Evolutionary conservation across 2,888 invertebrate genomes (phyloP).

Genomic region (Cosmia pyralina): DNA sequence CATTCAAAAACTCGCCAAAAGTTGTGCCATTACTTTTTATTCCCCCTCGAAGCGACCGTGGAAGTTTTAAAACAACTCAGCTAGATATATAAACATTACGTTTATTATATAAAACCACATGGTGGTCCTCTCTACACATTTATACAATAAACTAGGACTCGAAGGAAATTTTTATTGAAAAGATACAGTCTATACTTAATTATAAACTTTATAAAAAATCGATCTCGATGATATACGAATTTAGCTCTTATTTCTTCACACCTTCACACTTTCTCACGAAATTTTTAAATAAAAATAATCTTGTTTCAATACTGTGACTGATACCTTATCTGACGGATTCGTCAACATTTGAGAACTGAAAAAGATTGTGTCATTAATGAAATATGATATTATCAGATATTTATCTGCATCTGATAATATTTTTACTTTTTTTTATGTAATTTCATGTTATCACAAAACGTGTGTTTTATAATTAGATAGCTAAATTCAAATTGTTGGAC

Average conservation of each 20-base stretch:
- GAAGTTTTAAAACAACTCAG: conserved; percentile 40
- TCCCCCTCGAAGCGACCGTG: conserved; percentile 16
- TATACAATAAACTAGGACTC: conserved; percentile 56
- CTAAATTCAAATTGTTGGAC: background rate
- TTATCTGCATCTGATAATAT: conserved; percentile 22
- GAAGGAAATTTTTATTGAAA: conserved; percentile 60
- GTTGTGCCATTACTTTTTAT: conserved; percentile 35
- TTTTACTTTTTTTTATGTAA: conserved; percentile 16
- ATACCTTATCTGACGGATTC: conserved; percentile 28
- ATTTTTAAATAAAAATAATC: background rate
- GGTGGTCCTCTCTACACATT: conserved; percentile 56
- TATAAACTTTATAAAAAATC: conserved; percentile 58
- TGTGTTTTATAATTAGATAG: conserved; percentile 7
- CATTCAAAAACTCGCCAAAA: background rate
- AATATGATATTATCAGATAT: conserved; percentile 22
- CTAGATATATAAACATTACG: conserved; percentile 62
- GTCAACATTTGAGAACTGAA: background rate
- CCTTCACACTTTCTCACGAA: background rate
- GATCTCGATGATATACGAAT: conserved; percentile 55
- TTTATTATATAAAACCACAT: conserved; percentile 58
- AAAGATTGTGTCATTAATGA: conserved; percentile 27
- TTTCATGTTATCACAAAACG: conserved; percentile 16
- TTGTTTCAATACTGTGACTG: conserved; percentile 1
- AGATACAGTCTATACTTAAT: conserved; percentile 59
- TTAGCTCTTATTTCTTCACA: conserved; percentile 44